Evolutionary conservation across 2,888 invertebrate genomes (phyloP).

Genomic region (Capitulum mitella): DNA sequence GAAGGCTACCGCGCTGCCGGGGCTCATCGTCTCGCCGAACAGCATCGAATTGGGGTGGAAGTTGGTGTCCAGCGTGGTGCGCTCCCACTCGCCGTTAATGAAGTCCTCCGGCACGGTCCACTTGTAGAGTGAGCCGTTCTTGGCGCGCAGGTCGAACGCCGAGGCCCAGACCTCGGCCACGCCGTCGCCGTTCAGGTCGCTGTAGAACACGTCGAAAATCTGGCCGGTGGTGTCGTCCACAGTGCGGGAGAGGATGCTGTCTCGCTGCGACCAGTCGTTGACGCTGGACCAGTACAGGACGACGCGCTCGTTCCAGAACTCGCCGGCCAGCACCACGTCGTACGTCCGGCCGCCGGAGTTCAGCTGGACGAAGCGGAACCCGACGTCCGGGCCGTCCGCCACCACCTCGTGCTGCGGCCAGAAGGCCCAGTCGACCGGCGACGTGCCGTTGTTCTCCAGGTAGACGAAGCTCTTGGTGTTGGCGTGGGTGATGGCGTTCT

Average conservation of each 20-base stretch:
- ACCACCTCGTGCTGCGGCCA: constrained; percentile 38
- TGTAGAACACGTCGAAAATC: constrained; percentile 39
- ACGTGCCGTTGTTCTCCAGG: constrained; percentile 38
- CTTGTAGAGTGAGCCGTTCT: constrained; percentile 37
- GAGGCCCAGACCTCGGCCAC: constrained; percentile 38
- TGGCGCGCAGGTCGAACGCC: constrained; percentile 36
- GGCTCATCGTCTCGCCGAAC: constrained; percentile 39
- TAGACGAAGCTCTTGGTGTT: constrained; percentile 36
- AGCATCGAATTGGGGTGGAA: constrained; percentile 38
- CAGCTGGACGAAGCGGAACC: constrained; percentile 38
- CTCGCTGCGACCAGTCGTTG: constrained; percentile 36
- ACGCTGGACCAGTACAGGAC: constrained; percentile 38
- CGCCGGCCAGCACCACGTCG: constrained; percentile 38
- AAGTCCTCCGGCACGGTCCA: constrained; percentile 39
- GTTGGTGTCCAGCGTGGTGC: constrained; percentile 37
- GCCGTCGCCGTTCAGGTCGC: constrained; percentile 39
- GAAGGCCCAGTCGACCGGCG: constrained; percentile 29
- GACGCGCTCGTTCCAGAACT: constrained; percentile 38
- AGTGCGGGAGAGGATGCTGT: constrained; percentile 35
- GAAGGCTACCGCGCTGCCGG: constrained; percentile 39
- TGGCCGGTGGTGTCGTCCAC: constrained; percentile 38
- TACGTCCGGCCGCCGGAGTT: constrained; percentile 35
- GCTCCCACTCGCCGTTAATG: constrained; percentile 33
- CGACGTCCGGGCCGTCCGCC: constrained; percentile 38
- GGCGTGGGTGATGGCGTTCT: constrained; percentile 31